phyloP scores from a whole-genome alignment of 2,888 invertebrate genomes.

The Pomacea canaliculata region DNA sequence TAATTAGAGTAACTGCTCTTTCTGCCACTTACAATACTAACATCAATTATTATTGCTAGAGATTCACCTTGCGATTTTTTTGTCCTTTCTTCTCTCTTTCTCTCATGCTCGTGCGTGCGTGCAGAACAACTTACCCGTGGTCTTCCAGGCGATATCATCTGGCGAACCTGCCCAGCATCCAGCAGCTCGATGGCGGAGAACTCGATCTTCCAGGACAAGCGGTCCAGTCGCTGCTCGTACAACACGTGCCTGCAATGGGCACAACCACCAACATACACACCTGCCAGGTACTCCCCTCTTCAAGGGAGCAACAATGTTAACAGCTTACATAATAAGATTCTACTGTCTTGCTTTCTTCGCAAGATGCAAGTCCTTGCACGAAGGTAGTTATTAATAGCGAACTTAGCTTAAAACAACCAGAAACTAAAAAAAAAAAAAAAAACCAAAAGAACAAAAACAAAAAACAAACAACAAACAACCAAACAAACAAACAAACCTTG shows the following conservation, averaged over 20 bases:
- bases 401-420: too few relatives aligned
- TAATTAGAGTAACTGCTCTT: too few relatives aligned
- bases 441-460: neutral
- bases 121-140: conserved; percentile 22
- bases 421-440: neutral
- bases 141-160: conserved; percentile 29
- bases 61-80: neutral
- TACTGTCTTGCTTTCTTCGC: too few relatives aligned
- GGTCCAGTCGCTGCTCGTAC: conserved; percentile 97
- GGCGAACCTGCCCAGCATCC: conserved; percentile 34
- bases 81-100: neutral
- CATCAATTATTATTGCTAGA: too few relatives aligned
- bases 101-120: neutral
- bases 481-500: too few relatives aligned
- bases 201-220: conserved; percentile 96
- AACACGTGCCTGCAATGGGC: conserved; percentile 84
- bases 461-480: too few relatives aligned
- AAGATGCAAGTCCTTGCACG: neutral
- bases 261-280: neutral
- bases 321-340: too few relatives aligned
- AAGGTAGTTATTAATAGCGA: neutral
- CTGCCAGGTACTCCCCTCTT: too few relatives aligned
- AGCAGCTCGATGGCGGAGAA: conserved; percentile 78
- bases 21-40: too few relatives aligned
- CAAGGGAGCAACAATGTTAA: too few relatives aligned